Percentiles rank a stretch among this genome's conserved stretches.
These are phyloP conservation scores for Epinotia bilunana DNA, from an alignment of 2,888 invertebrate species.

Conservation along the genomic window DNA sequence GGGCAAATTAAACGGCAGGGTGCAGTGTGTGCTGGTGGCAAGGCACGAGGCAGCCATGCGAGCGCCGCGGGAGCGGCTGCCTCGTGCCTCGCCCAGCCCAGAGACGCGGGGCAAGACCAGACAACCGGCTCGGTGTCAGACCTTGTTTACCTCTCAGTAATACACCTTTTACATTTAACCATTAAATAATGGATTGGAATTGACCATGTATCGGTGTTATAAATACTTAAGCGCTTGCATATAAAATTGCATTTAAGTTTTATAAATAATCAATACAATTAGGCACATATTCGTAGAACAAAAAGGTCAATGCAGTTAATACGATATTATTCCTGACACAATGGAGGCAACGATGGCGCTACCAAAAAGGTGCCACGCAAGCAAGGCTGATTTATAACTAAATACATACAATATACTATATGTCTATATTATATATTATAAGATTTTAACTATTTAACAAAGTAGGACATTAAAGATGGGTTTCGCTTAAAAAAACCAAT, in stretches of 20 bases:
- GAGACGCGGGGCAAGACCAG: slow-evolving; percentile 3
- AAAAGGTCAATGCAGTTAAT: slow-evolving; percentile 22
- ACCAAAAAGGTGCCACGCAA: slow-evolving; percentile 62
- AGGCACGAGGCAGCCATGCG: slow-evolving; percentile 12
- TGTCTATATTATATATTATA: background rate
- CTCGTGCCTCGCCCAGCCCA: background rate
- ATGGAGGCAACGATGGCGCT: slow-evolving; percentile 60
- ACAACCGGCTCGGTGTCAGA: background rate
- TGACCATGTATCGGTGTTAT: background rate
- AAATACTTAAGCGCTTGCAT: no score
- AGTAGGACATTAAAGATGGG: background rate
- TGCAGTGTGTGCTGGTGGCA: slow-evolving; percentile 26
- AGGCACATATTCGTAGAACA: background rate
- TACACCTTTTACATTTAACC: background rate
- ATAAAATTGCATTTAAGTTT: background rate
- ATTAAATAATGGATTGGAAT: background rate
- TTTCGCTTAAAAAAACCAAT: background rate
- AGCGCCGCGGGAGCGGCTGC: background rate
- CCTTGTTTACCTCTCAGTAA: background rate
- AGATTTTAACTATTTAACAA: background rate
- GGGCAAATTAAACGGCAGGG: slow-evolving; percentile 50
- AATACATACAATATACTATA: slow-evolving; percentile 14
- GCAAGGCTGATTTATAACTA: slow-evolving; percentile 28
- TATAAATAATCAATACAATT: background rate
- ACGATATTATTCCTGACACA: slow-evolving; percentile 58